phyloP scores from a whole-genome alignment of 1,140 invertebrate species.

The Drosophila punjabiensis region DNA sequence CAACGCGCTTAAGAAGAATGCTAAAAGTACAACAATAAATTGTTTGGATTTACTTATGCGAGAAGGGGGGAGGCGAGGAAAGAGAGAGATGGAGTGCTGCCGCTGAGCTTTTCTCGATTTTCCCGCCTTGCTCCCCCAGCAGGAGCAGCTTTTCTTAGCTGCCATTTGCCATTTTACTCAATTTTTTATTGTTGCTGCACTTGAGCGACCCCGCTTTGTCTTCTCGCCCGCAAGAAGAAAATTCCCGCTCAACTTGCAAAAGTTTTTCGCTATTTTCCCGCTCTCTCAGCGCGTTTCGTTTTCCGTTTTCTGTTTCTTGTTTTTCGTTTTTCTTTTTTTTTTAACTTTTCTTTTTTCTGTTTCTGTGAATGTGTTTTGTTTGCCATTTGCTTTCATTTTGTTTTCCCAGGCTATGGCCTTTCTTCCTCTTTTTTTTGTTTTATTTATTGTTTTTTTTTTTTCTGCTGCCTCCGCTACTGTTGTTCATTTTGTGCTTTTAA shows the following conservation, averaged over 20 bases:
- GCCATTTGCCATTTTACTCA: constrained; percentile 83
- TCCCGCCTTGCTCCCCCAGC: not conserved
- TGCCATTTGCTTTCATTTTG: constrained; percentile 73
- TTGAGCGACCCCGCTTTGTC: constrained; percentile 77
- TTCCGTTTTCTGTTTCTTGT: constrained; percentile 33
- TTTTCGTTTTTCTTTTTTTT: constrained; percentile 62
- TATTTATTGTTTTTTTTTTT: constrained; percentile 7
- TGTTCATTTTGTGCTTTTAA: constrained; percentile 75
- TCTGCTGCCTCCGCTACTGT: constrained; percentile 8
- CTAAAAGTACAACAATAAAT: constrained; percentile 83
- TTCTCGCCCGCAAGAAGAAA: constrained; percentile 62
- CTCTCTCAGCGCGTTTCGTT: constrained; percentile 17
- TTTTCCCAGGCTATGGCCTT: constrained; percentile 29
- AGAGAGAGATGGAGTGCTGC: constrained; percentile 7
- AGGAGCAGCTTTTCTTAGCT: constrained; percentile 35
- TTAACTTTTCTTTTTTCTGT: constrained; percentile 5
- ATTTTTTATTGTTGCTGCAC: constrained; percentile 82
- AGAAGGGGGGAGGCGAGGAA: not conserved
- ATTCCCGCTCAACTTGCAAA: constrained; percentile 80
- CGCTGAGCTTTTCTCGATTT: constrained; percentile 16
- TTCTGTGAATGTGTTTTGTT: constrained; percentile 76
- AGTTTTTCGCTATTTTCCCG: constrained; percentile 76
- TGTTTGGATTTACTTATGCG: constrained; percentile 79
- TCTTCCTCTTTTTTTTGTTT: constrained; percentile 4
- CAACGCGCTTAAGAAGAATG: constrained; percentile 74